Percentiles rank a stretch among this genome's conserved stretches.
Evolutionary conservation across 2,888 invertebrate species (phyloP).

Genomic region (Melinaea marsaeus): DNA sequence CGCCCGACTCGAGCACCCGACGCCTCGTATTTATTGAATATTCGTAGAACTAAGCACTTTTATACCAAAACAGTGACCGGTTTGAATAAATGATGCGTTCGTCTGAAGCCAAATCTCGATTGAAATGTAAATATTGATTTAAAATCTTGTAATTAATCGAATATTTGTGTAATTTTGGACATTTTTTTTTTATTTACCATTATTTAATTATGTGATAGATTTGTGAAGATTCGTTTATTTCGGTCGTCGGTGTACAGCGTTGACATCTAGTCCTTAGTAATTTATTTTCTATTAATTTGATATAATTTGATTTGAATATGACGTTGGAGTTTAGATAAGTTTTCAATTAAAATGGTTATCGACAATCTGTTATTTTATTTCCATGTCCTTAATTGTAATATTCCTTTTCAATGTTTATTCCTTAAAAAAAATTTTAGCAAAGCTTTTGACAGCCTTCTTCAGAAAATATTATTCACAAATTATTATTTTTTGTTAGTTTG

Average conservation of each 20-base stretch:
- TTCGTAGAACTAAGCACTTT: slow-evolving; percentile 29
- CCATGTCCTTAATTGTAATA: slow-evolving; percentile 15
- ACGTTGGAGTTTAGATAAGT: slow-evolving; percentile 68
- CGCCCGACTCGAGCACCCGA: too few species aligned
- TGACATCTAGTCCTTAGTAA: slow-evolving; percentile 71
- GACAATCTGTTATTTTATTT: slow-evolving; percentile 36
- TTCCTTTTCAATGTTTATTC: background rate
- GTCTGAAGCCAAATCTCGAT: slow-evolving; percentile 51
- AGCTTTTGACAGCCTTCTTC: too few species aligned
- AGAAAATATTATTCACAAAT: too few species aligned
- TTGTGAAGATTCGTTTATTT: slow-evolving; percentile 40
- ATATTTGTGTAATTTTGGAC: slow-evolving; percentile 11
- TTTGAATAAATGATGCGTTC: slow-evolving; percentile 37
- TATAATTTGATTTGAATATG: slow-evolving; percentile 50
- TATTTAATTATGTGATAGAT: slow-evolving; percentile 21
- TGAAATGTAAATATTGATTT: background rate
- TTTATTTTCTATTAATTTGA: slow-evolving; percentile 56
- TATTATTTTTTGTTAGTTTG: too few species aligned
- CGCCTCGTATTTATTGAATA: slow-evolving; percentile 31
- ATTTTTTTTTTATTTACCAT: slow-evolving; percentile 4
- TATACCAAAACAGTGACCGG: slow-evolving; percentile 69
- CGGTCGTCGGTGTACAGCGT: slow-evolving; percentile 55
- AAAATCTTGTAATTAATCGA: background rate
- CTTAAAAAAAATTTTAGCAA: background rate
- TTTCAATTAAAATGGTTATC: slow-evolving; percentile 70